Conservation (phyloP, 2,113 vertebrate genomes). For the Grus americana region DNA sequence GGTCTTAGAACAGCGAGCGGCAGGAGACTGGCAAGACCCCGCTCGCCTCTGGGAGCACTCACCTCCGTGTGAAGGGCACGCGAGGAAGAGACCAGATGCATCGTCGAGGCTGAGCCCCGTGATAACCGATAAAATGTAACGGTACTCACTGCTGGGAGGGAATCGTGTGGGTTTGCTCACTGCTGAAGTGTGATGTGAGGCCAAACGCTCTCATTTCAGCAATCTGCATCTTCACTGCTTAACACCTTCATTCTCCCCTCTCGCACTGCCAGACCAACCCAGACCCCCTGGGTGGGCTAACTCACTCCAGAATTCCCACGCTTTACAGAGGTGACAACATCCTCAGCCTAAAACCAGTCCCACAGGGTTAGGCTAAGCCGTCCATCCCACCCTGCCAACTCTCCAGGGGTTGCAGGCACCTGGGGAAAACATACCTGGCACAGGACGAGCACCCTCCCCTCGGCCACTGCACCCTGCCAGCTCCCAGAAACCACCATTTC, state of each 20-base stretch:
- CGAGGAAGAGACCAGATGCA: not conserved
- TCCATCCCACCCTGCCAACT: not conserved
- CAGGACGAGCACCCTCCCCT: accelerated
- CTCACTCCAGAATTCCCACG: not conserved
- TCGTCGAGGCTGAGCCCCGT: not conserved
- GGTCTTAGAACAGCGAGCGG: not conserved
- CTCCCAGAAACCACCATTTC: not conserved
- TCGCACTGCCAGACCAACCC: not conserved
- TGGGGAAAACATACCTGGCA: not conserved
- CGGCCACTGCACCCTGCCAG: no score
- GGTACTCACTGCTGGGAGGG: not conserved
- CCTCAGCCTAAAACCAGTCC: not conserved
- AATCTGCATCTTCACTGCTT: not conserved
- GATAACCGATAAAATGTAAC: accelerated
- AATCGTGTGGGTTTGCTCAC: accelerated
- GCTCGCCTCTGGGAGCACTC: not conserved
- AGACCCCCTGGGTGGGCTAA: not conserved
- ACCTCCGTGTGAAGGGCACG: accelerated
- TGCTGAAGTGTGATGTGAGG: not conserved
- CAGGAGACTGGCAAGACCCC: not conserved
- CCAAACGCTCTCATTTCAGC: not conserved
- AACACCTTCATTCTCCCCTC: not conserved
- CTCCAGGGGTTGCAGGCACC: not conserved
- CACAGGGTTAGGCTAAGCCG: not conserved
- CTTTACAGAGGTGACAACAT: not conserved